Evolutionary conservation across 2,888 invertebrate genomes (phyloP).

Genomic region (Drosophila antonietae): DNA sequence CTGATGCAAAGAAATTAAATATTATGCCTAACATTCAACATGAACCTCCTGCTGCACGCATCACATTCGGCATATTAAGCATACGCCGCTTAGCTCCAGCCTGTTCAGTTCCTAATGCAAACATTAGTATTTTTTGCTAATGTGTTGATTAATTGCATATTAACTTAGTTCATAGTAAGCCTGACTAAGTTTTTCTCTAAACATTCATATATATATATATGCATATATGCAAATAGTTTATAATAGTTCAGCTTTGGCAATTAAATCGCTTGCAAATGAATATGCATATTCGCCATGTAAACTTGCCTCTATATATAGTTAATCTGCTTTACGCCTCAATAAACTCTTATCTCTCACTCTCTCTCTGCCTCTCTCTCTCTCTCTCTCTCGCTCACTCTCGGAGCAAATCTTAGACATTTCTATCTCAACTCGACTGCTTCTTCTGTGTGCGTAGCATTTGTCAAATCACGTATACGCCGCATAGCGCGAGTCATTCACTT

Average conservation of each 20-base stretch:
- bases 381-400: not conserved
- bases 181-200: not conserved
- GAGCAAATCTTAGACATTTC: not conserved
- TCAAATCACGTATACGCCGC: constrained; percentile 74
- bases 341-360: not conserved
- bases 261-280: not conserved
- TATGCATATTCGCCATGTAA: not conserved
- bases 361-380: not conserved
- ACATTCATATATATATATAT: too few species aligned
- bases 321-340: not conserved
- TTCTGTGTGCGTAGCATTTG: constrained; percentile 46
- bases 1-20: too few species aligned
- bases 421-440: constrained; percentile 1
- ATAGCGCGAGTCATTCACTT: constrained; percentile 20
- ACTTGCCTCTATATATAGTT: not conserved
- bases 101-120: not conserved
- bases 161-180: not conserved
- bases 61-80: not conserved
- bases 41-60: too few species aligned
- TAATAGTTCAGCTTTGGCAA: not conserved
- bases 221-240: not conserved
- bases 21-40: too few species aligned
- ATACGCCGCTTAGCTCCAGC: not conserved
- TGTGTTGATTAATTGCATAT: not conserved
- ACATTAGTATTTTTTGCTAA: not conserved